Conservation (phyloP, 2,888 invertebrate genomes). For the Germaria angustata region DNA sequence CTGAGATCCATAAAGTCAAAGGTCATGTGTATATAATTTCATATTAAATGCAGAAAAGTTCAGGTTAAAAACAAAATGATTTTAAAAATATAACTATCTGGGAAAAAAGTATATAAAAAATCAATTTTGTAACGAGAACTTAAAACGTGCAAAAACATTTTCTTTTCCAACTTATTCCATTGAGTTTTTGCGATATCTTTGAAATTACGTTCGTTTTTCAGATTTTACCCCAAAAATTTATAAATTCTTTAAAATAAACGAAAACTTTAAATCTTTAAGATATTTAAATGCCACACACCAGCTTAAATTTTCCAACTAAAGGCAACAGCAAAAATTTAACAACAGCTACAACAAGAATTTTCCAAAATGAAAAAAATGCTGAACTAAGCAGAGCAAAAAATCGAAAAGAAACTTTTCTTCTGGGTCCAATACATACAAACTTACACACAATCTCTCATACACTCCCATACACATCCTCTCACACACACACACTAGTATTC, state of each 20-base stretch:
- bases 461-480: background rate
- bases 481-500: background rate
- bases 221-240: constrained; percentile 26
- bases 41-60: constrained; percentile 12
- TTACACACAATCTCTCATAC: background rate
- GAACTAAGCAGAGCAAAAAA: constrained; percentile 50
- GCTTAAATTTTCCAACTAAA: constrained; percentile 42
- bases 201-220: background rate
- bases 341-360: constrained; percentile 41
- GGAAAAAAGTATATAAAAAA: no score
- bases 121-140: no score
- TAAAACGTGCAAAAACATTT: no score
- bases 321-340: constrained; percentile 39
- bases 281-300: constrained; percentile 58
- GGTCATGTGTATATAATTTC: constrained; percentile 24
- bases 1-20: constrained; percentile 15
- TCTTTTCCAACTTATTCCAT: constrained; percentile 1
- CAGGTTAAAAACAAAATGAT: no score
- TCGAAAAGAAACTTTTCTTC: constrained; percentile 57
- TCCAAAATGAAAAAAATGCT: constrained; percentile 46
- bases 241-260: background rate
- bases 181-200: background rate
- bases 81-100: no score
- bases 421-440: constrained; percentile 49
- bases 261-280: constrained; percentile 49